Conservation (phyloP, 2,888 invertebrate genomes). For the Cataglyphis livida region DNA sequence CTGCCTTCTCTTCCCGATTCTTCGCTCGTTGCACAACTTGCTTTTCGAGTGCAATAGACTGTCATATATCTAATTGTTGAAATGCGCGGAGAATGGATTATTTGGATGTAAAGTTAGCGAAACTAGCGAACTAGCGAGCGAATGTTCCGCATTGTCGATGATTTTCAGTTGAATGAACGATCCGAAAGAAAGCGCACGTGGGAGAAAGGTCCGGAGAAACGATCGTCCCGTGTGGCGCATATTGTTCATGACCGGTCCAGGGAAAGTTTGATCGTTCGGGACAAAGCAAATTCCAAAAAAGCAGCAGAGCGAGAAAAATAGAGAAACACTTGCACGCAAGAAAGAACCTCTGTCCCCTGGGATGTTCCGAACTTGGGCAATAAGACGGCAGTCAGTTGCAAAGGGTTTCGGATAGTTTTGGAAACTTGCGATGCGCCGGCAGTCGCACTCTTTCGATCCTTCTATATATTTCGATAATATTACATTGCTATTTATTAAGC, state of each 20-base stretch:
- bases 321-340: constrained; percentile 49
- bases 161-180: constrained; percentile 20
- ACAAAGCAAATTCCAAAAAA: constrained; percentile 65
- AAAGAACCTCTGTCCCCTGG: constrained; percentile 58
- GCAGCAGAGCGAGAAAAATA: constrained; percentile 64
- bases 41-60: background rate
- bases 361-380: constrained; percentile 82
- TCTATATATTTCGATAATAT: constrained; percentile 33
- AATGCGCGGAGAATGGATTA: background rate
- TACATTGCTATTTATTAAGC: constrained; percentile 50
- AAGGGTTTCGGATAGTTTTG: constrained; percentile 75
- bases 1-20: background rate
- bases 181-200: constrained; percentile 1
- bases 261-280: constrained; percentile 70
- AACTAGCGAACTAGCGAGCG: constrained; percentile 1
- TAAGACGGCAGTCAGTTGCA: constrained; percentile 80
- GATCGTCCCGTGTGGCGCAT: constrained; percentile 45
- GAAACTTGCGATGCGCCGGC: constrained; percentile 76
- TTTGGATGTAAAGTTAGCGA: background rate
- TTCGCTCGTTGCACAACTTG: constrained; percentile 4
- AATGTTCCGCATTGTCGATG: constrained; percentile 21
- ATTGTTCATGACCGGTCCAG: constrained; percentile 49
- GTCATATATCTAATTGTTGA: background rate
- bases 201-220: constrained; percentile 53
- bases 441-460: constrained; percentile 53